Evolutionary conservation across 2,888 invertebrate genomes (phyloP).

Genomic region (Mythimna pallens): DNA sequence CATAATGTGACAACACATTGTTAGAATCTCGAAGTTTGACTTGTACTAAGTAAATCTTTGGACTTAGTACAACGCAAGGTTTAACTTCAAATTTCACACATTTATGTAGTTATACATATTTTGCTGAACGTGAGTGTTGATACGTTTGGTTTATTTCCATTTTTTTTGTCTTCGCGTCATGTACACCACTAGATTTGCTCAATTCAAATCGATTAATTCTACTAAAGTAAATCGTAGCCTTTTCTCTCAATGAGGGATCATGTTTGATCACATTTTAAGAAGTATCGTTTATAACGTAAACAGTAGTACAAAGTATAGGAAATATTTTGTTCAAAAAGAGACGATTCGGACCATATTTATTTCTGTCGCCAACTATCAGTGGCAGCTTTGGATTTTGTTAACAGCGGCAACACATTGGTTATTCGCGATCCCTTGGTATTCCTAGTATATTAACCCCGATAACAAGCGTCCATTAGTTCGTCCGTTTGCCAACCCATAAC

Average conservation of each 20-base stretch:
- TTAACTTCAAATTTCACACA: slow-evolving; percentile 45
- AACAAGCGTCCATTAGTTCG: slow-evolving; percentile 15
- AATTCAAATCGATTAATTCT: neutral
- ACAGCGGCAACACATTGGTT: neutral
- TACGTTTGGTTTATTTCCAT: slow-evolving; percentile 16
- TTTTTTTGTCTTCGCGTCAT: neutral
- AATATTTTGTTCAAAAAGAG: neutral
- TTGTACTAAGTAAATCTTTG: too few species aligned
- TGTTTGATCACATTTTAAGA: too few species aligned
- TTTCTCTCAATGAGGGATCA: too few species aligned
- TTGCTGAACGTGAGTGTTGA: slow-evolving; percentile 31
- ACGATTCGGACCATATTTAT: neutral
- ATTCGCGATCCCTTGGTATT: neutral
- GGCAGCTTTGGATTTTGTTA: neutral
- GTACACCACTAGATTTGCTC: neutral
- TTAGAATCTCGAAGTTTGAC: slow-evolving; percentile 31
- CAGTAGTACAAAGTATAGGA: neutral
- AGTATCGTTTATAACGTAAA: too few species aligned
- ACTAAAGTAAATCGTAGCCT: neutral
- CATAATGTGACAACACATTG: slow-evolving; percentile 4
- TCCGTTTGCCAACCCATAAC: slow-evolving; percentile 2
- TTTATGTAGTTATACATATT: slow-evolving; percentile 31
- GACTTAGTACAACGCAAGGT: slow-evolving; percentile 18
- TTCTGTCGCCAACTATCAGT: neutral
- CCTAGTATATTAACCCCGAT: neutral